Evolutionary conservation across 1,140 invertebrate genomes (phyloP), one percentile per base, ranked within the genome.

Genomic region (Sitobion miscanthi): DNA sequence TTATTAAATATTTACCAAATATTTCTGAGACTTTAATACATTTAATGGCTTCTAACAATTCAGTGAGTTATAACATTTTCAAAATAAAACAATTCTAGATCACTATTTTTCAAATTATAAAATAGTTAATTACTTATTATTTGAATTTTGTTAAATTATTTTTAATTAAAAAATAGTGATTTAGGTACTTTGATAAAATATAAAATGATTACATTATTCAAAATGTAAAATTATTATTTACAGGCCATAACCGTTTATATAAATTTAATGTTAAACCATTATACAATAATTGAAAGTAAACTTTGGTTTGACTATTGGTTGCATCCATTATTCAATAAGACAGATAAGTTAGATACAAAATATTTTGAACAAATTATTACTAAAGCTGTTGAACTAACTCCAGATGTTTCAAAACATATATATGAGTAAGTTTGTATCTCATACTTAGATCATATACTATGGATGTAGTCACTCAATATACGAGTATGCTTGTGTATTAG

Each of bases 301-400:
- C 30, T 57, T 86, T 93, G 91, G 91, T 93, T 93, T 93, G n/a
- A 93, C 23, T 93, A 57, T 93, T 93, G 91, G 91, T n/a, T 93
- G 21, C 21, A 11, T 42, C 91, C 91, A 86, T 38, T 93, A 57
- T 86, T 93, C n/a, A 54, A 57, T 4, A 54, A 54, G 6, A 54
- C 47, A n/a, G 82, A 93, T 85, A n/a, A 1, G 3, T 54, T 93
- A 86, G 82, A 93, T 85, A 45, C 57, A 30, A 93, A 93, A 85
- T 25, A 93, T 57, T 85, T 93, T 42, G 82, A 93, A 85, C 47
- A 57, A 57, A 86, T 93, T 54, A 82, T 93, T 54, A 83, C 77
- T 17, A 54, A 93, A n/a, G 91, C 91, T 85, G 82, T 93, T 45
- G n/a, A 85, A 57, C 17, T 93, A 42, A 85, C 52, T 38, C 91